Percentiles rank a stretch among this genome's conserved stretches.
phyloP scores from a whole-genome alignment of 2,113 vertebrate genomes.

The Phrynosoma blainvillii region DNA sequence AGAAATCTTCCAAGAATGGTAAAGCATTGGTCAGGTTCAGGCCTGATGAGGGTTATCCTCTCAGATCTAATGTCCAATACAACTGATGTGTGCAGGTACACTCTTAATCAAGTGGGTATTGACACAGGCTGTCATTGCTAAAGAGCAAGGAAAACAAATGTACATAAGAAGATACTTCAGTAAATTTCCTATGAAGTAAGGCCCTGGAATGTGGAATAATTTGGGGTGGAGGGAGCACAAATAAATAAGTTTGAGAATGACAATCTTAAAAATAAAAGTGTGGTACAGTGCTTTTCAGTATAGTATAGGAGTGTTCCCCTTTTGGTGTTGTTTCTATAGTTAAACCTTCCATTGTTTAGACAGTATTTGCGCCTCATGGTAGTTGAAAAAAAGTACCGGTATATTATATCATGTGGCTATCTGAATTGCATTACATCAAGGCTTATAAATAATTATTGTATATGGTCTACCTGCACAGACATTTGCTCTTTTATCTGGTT shows the following conservation, averaged over 20 bases:
- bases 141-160: neutral
- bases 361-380: too few species aligned
- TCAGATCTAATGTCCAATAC: neutral
- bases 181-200: neutral
- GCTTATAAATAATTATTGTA: neutral
- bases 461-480: neutral
- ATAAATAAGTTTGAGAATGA: neutral
- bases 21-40: neutral
- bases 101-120: neutral
- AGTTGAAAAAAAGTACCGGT: neutral
- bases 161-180: too few species aligned
- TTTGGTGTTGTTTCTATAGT: neutral
- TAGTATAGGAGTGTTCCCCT: neutral
- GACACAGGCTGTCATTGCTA: neutral
- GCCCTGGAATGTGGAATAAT: neutral
- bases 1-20: neutral
- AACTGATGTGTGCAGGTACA: neutral
- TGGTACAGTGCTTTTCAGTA: neutral
- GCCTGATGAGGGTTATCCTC: neutral
- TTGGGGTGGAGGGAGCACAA: too few species aligned
- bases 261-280: too few species aligned
- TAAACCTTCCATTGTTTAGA: neutral
- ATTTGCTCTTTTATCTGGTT: neutral
- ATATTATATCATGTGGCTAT: neutral
- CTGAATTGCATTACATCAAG: neutral